Percentiles rank a stretch among this genome's conserved stretches.
Conservation (phyloP, 2,113 vertebrate genomes). For the Tachuris rubrigastra region DNA sequence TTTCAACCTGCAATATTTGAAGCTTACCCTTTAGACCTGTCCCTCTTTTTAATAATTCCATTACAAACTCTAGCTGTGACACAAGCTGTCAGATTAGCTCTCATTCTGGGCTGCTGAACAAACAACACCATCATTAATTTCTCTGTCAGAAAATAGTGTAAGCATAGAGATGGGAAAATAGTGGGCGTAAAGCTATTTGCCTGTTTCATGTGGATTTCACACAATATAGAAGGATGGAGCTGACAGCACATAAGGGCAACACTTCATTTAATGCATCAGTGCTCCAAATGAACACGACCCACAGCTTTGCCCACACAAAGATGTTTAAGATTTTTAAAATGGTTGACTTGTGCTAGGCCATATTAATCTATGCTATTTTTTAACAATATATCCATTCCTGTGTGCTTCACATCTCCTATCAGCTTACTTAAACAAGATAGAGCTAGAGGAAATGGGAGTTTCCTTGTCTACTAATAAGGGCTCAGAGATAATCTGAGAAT, state of each 20-base stretch:
- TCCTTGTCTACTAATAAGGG: background rate
- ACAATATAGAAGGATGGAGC: background rate
- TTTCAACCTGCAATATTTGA: background rate
- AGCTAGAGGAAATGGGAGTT: background rate
- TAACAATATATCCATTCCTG: background rate
- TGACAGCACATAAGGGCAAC: background rate
- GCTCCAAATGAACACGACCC: background rate
- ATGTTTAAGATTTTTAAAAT: background rate
- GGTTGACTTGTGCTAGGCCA: background rate
- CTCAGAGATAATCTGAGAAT: background rate
- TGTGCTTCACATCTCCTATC: background rate
- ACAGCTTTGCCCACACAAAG: background rate
- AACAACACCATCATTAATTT: constrained; percentile 16
- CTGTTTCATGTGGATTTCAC: background rate
- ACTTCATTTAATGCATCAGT: constrained; percentile 18
- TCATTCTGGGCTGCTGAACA: constrained; percentile 42
- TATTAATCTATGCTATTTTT: background rate
- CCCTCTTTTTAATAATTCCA: background rate
- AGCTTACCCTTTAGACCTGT: constrained; percentile 6
- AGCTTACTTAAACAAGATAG: background rate
- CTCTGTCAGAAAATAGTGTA: background rate
- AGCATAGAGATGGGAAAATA: background rate
- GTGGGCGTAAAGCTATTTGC: background rate
- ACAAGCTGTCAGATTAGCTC: constrained; percentile 13
- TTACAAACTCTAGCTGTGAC: background rate